These are phyloP conservation scores for Bettongia penicillata DNA, from an alignment of 2,113 vertebrate species.

Conservation along the genomic window DNA sequence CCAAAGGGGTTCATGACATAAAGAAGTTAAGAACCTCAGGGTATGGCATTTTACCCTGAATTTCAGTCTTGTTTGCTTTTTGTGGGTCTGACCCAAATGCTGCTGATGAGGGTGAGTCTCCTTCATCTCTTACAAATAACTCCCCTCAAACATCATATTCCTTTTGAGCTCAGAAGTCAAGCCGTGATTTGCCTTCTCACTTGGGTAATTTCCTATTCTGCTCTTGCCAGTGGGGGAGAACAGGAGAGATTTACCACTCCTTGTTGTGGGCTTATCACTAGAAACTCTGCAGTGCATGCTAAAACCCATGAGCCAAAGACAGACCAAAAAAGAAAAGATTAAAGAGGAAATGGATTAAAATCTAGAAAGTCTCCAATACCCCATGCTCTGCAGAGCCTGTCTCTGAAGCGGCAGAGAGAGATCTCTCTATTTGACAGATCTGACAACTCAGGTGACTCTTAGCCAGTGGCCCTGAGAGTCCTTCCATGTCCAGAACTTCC, in stretches of 20 bases:
- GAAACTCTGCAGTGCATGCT: conserved; percentile 57
- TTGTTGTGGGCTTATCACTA: conserved; percentile 53
- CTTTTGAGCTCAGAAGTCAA: background rate
- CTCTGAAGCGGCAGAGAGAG: background rate
- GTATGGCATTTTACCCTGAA: background rate
- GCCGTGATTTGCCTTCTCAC: background rate
- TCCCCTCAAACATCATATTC: background rate
- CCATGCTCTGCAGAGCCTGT: conserved; percentile 20
- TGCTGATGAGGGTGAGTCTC: background rate
- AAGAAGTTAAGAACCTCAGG: background rate
- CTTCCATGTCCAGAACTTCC: background rate
- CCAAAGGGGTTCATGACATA: background rate
- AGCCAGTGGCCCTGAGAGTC: background rate
- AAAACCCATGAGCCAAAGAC: conserved; percentile 54
- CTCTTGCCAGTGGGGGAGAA: background rate
- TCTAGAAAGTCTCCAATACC: conserved; percentile 57
- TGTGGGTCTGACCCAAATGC: background rate
- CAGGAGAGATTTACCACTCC: conserved; percentile 28
- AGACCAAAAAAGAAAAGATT: conserved; percentile 49
- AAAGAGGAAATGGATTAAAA: conserved; percentile 75
- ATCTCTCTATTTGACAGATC: conserved; percentile 54
- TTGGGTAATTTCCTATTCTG: conserved; percentile 16
- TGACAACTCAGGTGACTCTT: background rate
- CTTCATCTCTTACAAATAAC: background rate
- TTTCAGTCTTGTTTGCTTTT: background rate